phyloP scores from a whole-genome alignment of 2,888 invertebrate genomes.

The Acronicta psi region DNA sequence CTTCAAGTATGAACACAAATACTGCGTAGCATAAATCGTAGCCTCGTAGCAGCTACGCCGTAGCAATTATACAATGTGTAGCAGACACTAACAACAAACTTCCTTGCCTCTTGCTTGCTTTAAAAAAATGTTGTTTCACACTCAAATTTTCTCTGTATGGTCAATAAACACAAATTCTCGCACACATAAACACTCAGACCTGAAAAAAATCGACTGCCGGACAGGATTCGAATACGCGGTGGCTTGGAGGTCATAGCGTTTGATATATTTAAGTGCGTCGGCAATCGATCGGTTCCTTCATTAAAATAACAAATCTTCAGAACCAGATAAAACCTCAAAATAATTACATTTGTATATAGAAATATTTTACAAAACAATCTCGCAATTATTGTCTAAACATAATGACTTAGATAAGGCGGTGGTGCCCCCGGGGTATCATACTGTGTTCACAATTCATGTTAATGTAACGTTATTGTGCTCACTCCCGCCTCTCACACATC shows the following conservation, averaged over 20 bases:
- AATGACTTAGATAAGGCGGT: constrained; percentile 64
- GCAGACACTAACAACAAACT: not conserved
- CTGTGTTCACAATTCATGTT: constrained; percentile 57
- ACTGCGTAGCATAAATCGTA: not conserved
- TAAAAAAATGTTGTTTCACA: no score
- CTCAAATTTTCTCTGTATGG: no score
- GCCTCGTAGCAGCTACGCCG: constrained; percentile 13
- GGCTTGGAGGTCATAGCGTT: no score
- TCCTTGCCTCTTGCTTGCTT: no score
- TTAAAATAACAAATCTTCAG: no score
- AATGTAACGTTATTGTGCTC: constrained; percentile 55
- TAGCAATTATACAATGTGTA: not conserved
- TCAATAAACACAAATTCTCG: no score
- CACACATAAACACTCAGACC: no score
- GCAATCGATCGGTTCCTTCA: no score
- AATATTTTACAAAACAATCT: constrained; percentile 50
- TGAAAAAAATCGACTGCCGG: no score
- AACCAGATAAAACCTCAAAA: constrained; percentile 24
- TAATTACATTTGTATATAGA: constrained; percentile 32
- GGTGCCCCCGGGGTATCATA: constrained; percentile 56
- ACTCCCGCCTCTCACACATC: constrained; percentile 33
- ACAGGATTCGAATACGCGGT: no score
- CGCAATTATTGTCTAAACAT: constrained; percentile 65
- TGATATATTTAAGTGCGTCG: no score
- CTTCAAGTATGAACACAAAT: no score